Base-by-base conservation (phyloP, 1,140 invertebrate species). In the Anoplophora glabripennis region DNA sequence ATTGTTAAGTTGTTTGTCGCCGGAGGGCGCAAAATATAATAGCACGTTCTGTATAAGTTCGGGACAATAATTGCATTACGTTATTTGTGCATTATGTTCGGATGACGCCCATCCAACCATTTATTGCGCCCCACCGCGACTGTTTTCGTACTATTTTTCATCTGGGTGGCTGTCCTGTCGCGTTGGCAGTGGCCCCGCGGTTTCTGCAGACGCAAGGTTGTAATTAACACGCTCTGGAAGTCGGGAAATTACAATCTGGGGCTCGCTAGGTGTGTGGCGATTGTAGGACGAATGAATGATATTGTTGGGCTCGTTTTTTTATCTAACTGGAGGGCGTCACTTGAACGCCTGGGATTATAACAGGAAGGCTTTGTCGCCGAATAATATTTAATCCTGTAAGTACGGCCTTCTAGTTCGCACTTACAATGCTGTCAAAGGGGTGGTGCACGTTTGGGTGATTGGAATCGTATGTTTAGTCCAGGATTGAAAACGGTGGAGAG, bases 151-250 rank as follows among this genome's bases (percentile, higher is more conserved):
- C 46, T 34, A n/a, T 48, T 35, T 33, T 11, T 7, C 7, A 15
- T 45, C 28, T 45, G 14, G n/a, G 10, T 21, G 11, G 14, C 42
- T 45, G 7, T 45, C 21, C 21, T 4, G 15, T 10, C 42, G n/a
- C 42, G 11, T 18, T 45, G 11, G 10, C 17, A 11, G 37, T 17
- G 15, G 35, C 53, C 53, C 53, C 53, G 44, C 44, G 42, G 44
- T 56, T 47, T 56, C 28, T 14, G 11, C 34, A n/a, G 11, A 18
- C 7, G 41, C 34, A 34, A 11, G 38, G 42, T 45, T 46, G 14
- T 56, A 46, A 56, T 56, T 56, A 56, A 56, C 53, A 56, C 41
- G 46, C 53, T 52, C 21, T 37, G 28, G 40, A 52, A 38, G 15
- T 52, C 42, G 17, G 17, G 28, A 45, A 45, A 45, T 18, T 15